Evolutionary conservation across 1,140 invertebrate species (phyloP).

Genomic region (Leguminivora glycinivorella): DNA sequence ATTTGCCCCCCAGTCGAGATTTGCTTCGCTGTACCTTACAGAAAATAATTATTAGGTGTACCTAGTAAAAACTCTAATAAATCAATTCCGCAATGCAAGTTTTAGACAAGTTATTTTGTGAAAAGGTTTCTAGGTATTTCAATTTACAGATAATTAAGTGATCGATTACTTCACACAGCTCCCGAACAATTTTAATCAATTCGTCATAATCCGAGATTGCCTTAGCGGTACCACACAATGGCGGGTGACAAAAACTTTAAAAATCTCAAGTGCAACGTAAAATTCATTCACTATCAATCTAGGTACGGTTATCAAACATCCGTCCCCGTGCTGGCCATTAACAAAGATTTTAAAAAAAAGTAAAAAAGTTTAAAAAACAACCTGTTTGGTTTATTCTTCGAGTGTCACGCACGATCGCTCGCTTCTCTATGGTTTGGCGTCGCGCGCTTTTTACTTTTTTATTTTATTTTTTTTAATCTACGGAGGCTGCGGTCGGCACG

Average conservation of each 20-base stretch:
- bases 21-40: too few relatives aligned
- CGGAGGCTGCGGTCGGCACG: constrained; percentile 7
- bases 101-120: background rate
- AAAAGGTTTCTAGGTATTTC: background rate
- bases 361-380: constrained; percentile 3
- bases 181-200: constrained; percentile 14
- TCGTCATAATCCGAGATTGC: constrained; percentile 14
- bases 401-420: constrained; percentile 3
- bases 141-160: constrained; percentile 8
- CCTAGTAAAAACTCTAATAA: too few relatives aligned
- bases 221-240: background rate
- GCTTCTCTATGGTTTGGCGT: background rate
- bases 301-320: constrained; percentile 14
- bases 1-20: too few relatives aligned
- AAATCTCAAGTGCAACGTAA: background rate
- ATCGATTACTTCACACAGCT: background rate
- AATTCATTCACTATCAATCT: constrained; percentile 15
- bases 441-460: constrained; percentile 4
- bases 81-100: background rate
- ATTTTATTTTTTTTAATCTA: constrained; percentile 2
- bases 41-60: too few relatives aligned
- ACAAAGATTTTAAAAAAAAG: constrained; percentile 8
- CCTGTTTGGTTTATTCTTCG: constrained; percentile 1
- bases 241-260: background rate
- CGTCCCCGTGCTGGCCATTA: constrained; percentile 9